These are phyloP conservation scores for Noturus placidus DNA, from an alignment of 2,113 vertebrate species.

Conservation along the genomic window DNA sequence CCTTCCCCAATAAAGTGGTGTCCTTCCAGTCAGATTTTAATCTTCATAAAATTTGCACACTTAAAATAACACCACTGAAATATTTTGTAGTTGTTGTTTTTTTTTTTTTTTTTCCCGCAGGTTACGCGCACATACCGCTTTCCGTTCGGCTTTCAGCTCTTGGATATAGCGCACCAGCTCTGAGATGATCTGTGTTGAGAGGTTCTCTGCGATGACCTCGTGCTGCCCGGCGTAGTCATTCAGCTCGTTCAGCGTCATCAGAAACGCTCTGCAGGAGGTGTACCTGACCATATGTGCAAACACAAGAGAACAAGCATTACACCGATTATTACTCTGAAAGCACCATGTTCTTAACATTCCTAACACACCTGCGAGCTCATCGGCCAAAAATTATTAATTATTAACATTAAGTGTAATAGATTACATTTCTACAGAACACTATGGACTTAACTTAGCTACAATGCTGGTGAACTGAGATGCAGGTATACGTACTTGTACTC, in stretches of 20 bases:
- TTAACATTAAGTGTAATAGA: too few species aligned
- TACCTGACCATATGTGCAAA: slow-evolving; percentile 72
- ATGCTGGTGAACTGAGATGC: background rate
- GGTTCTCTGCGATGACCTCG: slow-evolving; percentile 90
- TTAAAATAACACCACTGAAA: background rate
- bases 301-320: background rate
- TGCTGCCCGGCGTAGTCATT: slow-evolving; percentile 89
- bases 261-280: slow-evolving; percentile 86
- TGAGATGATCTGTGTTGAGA: slow-evolving; percentile 81
- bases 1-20: background rate
- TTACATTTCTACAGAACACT: background rate
- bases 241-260: slow-evolving; percentile 86
- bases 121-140: slow-evolving; percentile 74
- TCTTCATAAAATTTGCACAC: background rate
- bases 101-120: background rate
- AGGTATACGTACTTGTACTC: slow-evolving; percentile 81
- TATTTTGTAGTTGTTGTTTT: too few species aligned
- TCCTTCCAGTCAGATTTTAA: background rate
- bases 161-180: slow-evolving; percentile 85
- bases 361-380: background rate
- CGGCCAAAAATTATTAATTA: background rate
- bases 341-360: background rate
- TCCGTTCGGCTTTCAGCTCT: slow-evolving; percentile 94
- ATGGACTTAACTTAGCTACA: background rate
- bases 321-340: background rate